Evolutionary conservation across 2,797 vertebrate species (phyloP).

Genomic region (Manis crassicaudata): DNA sequence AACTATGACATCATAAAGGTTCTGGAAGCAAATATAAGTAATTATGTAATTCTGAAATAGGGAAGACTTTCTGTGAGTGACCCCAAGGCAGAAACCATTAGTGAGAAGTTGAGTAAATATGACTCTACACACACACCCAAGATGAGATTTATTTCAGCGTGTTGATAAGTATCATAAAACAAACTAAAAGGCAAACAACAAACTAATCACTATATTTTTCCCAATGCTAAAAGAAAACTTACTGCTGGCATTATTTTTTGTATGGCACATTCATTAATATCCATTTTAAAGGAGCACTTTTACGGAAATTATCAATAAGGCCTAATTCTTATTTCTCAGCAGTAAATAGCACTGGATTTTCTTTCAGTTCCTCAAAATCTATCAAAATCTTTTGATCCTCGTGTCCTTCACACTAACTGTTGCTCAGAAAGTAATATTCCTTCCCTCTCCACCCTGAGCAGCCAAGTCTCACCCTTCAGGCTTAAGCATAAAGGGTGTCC

Average conservation of each 20-base stretch:
- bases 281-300: neutral
- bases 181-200: slow-evolving; percentile 17
- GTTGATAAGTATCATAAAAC: neutral
- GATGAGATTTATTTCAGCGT: neutral
- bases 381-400: neutral
- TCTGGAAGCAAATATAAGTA: neutral
- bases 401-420: neutral
- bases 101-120: neutral
- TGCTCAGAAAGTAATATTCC: slow-evolving; percentile 4
- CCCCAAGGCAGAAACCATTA: neutral
- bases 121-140: neutral
- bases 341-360: neutral
- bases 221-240: neutral
- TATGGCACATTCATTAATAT: neutral
- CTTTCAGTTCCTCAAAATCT: neutral
- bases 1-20: neutral
- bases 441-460: neutral
- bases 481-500: neutral
- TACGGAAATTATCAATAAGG: neutral
- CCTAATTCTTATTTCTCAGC: neutral
- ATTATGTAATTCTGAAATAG: neutral
- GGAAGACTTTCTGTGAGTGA: neutral
- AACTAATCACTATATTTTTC: neutral
- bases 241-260: neutral
- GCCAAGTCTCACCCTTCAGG: neutral